A percentile compares a stretch with the other conserved stretches of the same genome.
phyloP scores from a whole-genome alignment of 1,140 invertebrate species.

The Stegodyphus dumicola region DNA sequence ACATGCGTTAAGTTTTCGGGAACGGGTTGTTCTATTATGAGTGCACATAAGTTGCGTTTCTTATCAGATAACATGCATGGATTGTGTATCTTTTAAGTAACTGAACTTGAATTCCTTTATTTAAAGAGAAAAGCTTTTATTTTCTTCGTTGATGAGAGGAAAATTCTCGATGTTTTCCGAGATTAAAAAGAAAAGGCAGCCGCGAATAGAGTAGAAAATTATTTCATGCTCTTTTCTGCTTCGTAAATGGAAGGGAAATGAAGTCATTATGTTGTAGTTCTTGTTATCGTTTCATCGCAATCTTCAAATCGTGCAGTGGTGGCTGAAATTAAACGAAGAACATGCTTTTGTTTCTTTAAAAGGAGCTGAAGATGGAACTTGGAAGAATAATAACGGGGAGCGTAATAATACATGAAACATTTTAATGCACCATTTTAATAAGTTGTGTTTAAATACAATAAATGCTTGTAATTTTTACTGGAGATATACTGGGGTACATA shows the following conservation, averaged over 20 bases:
- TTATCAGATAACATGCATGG: slow-evolving; percentile 47
- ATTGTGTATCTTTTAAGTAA: not conserved
- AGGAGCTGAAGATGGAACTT: no score
- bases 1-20: not conserved
- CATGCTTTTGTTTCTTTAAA: no score
- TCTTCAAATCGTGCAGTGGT: slow-evolving; percentile 44
- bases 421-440: no score
- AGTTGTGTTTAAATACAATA: no score
- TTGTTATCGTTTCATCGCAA: slow-evolving; percentile 55
- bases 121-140: no score
- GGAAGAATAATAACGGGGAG: no score
- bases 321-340: slow-evolving; percentile 21
- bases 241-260: slow-evolving; percentile 32
- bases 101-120: no score
- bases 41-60: not conserved
- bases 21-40: not conserved
- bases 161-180: slow-evolving; percentile 35
- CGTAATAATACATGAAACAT: no score
- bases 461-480: no score
- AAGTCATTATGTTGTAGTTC: slow-evolving; percentile 58
- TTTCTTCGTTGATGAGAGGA: not conserved
- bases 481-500: no score
- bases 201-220: slow-evolving; percentile 8
- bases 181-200: slow-evolving; percentile 38
- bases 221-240: not conserved